Evolutionary conservation across 2,888 invertebrate genomes (phyloP), one percentile per base, ranked within the genome.

Genomic region (Cremastinae sp.): DNA sequence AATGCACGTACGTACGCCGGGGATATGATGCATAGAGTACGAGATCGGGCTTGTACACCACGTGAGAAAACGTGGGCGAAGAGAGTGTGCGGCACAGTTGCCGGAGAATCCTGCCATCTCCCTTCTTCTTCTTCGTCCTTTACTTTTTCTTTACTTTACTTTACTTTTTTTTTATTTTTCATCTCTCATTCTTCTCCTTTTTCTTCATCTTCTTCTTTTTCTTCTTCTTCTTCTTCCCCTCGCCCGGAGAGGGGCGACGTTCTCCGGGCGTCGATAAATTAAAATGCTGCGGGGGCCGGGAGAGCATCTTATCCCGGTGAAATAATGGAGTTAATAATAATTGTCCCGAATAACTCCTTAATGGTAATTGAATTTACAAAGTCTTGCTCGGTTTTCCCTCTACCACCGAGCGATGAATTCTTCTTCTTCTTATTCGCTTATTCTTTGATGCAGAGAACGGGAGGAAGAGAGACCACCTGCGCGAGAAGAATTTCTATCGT

Each of bases 61-160:
- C 70, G 70, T 70, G 75, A 75, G 70, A 70, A 65, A 54, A 70
- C 70, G 75, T 75, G 75, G 75, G 75, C 71, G 75, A 75, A 71
- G 75, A 75, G 71, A 75, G 75, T 75, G 71, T 65, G 47, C 65
- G 34, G 43, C 56, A 56, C 51, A 65, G 53, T 65, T 65, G 51
- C 41, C 20, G 9, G 72, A 65, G 70, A 71, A 75, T 75, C 75
- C 49, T 59, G 70, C 59, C 53, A 75, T 70, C 59, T 65, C 65
- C 56, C 56, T 45, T 56, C 5, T 28, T 28, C 28, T 28, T 28
- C 5, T 28, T 28, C n/a, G n/a, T n/a, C n/a, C n/a, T n/a, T n/a
- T n/a, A n/a, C n/a, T n/a, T n/a, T n/a, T n/a, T n/a, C n/a, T n/a
- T n/a, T 28, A 2, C 28, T 5, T 5, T n/a, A n/a, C 28, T 2